Base-by-base conservation (phyloP, 2,888 invertebrate genomes). In the Troilus luridus region DNA sequence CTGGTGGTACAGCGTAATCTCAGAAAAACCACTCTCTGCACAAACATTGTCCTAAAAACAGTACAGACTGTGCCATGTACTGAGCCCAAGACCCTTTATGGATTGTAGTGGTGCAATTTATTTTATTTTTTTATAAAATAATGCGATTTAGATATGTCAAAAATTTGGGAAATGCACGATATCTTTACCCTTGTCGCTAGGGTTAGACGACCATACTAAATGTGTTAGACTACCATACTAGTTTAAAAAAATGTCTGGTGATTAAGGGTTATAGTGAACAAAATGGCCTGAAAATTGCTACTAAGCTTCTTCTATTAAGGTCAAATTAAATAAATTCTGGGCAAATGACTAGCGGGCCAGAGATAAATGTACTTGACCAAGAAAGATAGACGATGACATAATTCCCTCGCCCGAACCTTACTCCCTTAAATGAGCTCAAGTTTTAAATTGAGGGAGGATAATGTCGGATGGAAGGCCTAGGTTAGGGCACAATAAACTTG, bases 381-480 rank as follows among this genome's bases (percentile, higher is more conserved):
- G 81, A 81, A 12, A 58, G 56, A 85, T 81, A 81, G 21, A 41
- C 41, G 41, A 56, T 21, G 54, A 81, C 19, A 54, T 85, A 85
- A 85, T n/a, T n/a, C 56, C n/a, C 56, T 56, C n/a, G 3, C 11
- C 8, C 81, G 24, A 1, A 3, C n/a, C 24, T 41, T 24, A 62
- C 19, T 24, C 54, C n/a, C 56, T 56, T 56, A 85, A 85, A 85
- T 85, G 85, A 85, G 85, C 85, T 85, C n/a, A 85, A 85, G 85
- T 85, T 85, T 85, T 85, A 85, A 85, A 85, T 85, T 85, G 56
- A 56, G 85, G 21, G 12, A 85, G 85, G 85, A 85, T 85, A 85
- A 85, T 85, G 85, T 19, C 1, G 54, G 54, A 54, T 56, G 81
- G 10, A 19, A 21, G 41, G 81, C 85, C 85, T 21, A 85, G 85